Evolutionary conservation across 1,140 invertebrate genomes (phyloP), one percentile per base, ranked within the genome.

Genomic region (Halesus radiatus): DNA sequence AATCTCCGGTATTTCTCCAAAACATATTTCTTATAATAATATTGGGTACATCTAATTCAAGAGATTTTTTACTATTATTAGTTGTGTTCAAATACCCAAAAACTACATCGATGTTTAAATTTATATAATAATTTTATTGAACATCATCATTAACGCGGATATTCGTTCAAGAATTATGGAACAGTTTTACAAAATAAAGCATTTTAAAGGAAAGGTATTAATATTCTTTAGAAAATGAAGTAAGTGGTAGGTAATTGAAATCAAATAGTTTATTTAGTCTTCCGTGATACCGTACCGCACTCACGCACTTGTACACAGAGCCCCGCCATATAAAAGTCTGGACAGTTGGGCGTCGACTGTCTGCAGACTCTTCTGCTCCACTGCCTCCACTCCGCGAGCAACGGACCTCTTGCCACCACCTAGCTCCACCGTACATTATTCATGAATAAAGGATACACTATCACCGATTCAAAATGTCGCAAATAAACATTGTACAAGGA

Each of bases 331-430:
- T 74, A 79, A 82, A 82, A 79, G 78, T 82, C 81, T 82, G 64
- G 72, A 79, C 72, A 76, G 72, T 52, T 37, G 80, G 77, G 80
- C 80, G 80, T 82, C 80, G 79, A 78, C 72, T 79, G 81, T 82
- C 81, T 81, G 80, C 53, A 77, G 81, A 58, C 74, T 78, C 72
- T 82, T 80, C 81, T 82, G 81, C 81, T 82, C 52, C 81, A 82
- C 75, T 78, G 81, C 56, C 66, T 77, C 66, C 64, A 58, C 70
- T 74, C 62, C 66, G 58, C 80, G 80, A 81, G 77, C 77, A 58
- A 62, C 73, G 62, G 50, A 82, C 81, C 78, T 66, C 77, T 64
- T 80, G 74, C 81, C 75, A 26, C 23, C 37, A 26, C 62, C 68
- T 45, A 45, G 8, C 37, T 45, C 37, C 74, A 45, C 64, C 22